Conservation (phyloP, 2,888 invertebrate species). For the Lepeophtheirus nordmannii region DNA sequence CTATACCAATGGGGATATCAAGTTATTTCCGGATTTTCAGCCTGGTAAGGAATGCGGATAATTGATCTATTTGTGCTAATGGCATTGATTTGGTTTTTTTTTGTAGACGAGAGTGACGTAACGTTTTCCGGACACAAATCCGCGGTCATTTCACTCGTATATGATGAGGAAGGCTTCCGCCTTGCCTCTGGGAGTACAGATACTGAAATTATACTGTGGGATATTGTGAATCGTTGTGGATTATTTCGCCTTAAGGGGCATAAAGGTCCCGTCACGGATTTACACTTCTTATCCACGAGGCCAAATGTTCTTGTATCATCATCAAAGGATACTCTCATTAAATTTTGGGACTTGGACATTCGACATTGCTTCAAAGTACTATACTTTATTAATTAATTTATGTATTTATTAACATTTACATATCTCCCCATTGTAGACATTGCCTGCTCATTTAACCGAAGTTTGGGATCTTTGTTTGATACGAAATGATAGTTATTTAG, state of each 20-base stretch:
- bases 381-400: background rate
- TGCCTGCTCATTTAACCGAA: slow-evolving; percentile 73
- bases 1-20: slow-evolving; percentile 72
- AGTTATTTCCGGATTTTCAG: slow-evolving; percentile 49
- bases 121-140: slow-evolving; percentile 68
- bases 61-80: too few species aligned
- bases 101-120: slow-evolving; percentile 48
- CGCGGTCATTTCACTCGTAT: slow-evolving; percentile 62
- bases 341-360: slow-evolving; percentile 91
- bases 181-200: slow-evolving; percentile 73
- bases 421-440: slow-evolving; percentile 40
- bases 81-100: too few species aligned
- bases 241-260: slow-evolving; percentile 77
- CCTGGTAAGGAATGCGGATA: background rate
- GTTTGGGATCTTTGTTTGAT: slow-evolving; percentile 70
- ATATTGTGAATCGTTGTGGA: slow-evolving; percentile 79
- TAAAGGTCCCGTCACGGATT: slow-evolving; percentile 70
- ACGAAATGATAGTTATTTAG: slow-evolving; percentile 59
- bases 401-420: background rate
- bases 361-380: slow-evolving; percentile 69
- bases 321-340: slow-evolving; percentile 84
- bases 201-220: slow-evolving; percentile 85
- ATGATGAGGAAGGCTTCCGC: slow-evolving; percentile 64
- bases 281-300: slow-evolving; percentile 48
- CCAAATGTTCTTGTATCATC: slow-evolving; percentile 56